These are phyloP conservation scores for Deroplatys truncata DNA, from an alignment of 2,888 invertebrate species.

Conservation along the genomic window DNA sequence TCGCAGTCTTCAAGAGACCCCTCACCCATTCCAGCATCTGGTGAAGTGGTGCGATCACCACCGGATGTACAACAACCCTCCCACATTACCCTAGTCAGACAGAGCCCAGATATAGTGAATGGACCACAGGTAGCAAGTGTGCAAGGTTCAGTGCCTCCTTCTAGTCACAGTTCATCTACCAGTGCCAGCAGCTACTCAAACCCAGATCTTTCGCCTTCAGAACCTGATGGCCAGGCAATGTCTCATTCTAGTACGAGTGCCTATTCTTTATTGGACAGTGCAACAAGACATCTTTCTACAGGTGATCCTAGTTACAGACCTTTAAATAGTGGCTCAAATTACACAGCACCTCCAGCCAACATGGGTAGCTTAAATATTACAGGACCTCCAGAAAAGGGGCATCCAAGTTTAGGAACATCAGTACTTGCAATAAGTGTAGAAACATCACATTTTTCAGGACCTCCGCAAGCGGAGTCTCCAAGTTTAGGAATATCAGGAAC, in stretches of 20 bases:
- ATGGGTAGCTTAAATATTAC: too few species aligned
- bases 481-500: too few species aligned
- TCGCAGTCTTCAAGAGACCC: constrained; percentile 49
- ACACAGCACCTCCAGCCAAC: too few species aligned
- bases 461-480: too few species aligned
- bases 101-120: neutral
- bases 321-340: neutral
- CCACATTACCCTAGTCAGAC: neutral
- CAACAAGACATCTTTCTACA: neutral
- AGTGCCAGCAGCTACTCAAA: neutral
- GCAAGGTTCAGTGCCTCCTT: neutral
- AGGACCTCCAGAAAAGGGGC: too few species aligned
- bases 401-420: too few species aligned
- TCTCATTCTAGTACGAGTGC: neutral
- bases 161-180: neutral
- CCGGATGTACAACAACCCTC: constrained; percentile 40
- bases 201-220: too few species aligned
- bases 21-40: constrained; percentile 42
- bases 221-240: neutral
- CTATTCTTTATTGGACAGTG: neutral
- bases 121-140: neutral
- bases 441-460: neutral
- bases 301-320: too few species aligned
- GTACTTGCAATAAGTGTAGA: neutral
- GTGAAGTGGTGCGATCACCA: constrained; percentile 38